These are phyloP conservation scores for Rafetus swinhoei DNA, from an alignment of 2,113 vertebrate genomes.

Conservation along the genomic window DNA sequence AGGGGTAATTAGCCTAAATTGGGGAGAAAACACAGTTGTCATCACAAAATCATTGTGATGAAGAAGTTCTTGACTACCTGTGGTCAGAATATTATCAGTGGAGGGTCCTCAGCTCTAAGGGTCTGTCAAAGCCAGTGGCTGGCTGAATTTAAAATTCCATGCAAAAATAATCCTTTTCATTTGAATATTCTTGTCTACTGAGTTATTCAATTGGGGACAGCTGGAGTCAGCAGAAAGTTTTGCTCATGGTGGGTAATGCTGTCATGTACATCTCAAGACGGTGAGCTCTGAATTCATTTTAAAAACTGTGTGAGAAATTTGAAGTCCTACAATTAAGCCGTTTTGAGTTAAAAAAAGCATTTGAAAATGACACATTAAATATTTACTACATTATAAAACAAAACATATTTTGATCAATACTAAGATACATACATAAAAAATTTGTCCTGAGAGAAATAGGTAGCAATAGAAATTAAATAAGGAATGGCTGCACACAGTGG, in stretches of 20 bases:
- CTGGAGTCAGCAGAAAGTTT: neutral
- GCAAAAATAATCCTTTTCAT: neutral
- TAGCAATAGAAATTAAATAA: neutral
- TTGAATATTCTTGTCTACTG: neutral
- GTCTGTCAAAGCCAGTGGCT: neutral
- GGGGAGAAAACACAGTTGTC: neutral
- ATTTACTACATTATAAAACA: neutral
- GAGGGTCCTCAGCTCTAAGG: neutral
- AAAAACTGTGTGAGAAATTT: neutral
- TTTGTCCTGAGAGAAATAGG: neutral
- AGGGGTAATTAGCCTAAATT: neutral
- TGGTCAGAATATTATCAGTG: neutral
- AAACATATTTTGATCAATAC: neutral
- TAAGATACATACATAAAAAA: neutral
- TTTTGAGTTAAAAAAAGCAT: neutral
- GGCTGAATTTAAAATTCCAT: neutral
- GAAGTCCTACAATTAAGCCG: neutral
- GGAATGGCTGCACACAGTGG: neutral
- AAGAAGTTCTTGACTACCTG: neutral
- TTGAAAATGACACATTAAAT: neutral
- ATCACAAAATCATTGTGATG: neutral
- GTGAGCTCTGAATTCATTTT: neutral
- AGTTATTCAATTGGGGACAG: neutral
- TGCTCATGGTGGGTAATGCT: neutral
- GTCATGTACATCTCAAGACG: too few relatives aligned